phyloP scores from a whole-genome alignment of 2,113 vertebrate genomes.

The Ploceus nigricollis region DNA sequence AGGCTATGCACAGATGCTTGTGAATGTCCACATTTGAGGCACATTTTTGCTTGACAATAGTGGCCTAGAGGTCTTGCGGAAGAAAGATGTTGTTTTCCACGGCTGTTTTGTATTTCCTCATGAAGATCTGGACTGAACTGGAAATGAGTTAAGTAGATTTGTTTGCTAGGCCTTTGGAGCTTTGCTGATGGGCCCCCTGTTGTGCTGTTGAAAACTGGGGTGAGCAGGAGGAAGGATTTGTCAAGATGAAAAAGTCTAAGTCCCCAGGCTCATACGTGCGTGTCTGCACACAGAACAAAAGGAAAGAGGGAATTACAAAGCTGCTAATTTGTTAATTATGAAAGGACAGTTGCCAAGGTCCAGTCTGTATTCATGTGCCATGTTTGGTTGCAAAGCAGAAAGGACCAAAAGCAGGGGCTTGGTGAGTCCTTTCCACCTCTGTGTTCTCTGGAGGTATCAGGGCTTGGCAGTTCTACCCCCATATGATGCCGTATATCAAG shows the following conservation, averaged over 20 bases:
- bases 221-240: neutral
- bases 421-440: neutral
- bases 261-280: neutral
- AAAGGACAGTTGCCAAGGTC: neutral
- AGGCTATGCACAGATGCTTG: neutral
- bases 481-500: neutral
- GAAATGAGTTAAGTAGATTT: neutral
- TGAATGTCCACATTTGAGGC: neutral
- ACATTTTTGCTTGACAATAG: conserved; percentile 8
- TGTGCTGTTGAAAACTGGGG: conserved; percentile 17
- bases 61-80: neutral
- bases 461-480: neutral
- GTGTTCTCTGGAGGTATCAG: neutral
- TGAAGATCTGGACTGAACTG: neutral
- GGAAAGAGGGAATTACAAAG: neutral
- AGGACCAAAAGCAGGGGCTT: neutral
- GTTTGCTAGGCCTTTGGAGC: neutral
- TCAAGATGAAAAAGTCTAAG: neutral
- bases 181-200: neutral
- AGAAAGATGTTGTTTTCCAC: neutral
- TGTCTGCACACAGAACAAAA: conserved; percentile 10
- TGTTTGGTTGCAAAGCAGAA: neutral
- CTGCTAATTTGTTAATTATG: conserved; percentile 11
- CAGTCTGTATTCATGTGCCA: neutral
- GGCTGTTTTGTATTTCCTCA: conserved; percentile 40